A percentile compares a stretch with the other conserved stretches of the same genome.
These are phyloP conservation scores for Aspidapion aeneum DNA, from an alignment of 2,888 invertebrate genomes.

Conservation along the genomic window DNA sequence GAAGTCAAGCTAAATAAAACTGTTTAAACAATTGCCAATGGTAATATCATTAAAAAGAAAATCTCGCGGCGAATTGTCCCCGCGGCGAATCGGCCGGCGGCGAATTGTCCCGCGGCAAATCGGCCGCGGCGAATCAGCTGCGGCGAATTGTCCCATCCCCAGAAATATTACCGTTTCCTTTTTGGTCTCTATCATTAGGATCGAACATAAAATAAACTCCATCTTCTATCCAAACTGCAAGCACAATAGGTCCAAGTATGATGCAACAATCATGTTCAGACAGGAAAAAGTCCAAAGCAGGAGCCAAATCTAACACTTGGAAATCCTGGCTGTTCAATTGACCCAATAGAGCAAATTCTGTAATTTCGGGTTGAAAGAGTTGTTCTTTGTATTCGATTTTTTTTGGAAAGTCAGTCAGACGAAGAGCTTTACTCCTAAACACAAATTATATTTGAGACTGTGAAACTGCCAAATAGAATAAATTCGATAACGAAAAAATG, in stretches of 20 bases:
- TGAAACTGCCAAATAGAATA: too few species aligned
- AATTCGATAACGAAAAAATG: too few species aligned
- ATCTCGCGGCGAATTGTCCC: too few species aligned
- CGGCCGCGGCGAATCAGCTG: too few species aligned
- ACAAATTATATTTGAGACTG: too few species aligned
- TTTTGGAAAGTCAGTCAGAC: slow-evolving; percentile 32
- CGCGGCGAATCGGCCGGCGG: too few species aligned
- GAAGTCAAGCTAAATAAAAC: too few species aligned
- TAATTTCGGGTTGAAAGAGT: slow-evolving; percentile 36
- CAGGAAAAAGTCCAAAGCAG: slow-evolving; percentile 45
- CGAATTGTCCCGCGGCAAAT: too few species aligned
- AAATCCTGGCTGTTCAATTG: slow-evolving; percentile 37
- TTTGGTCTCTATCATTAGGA: slow-evolving; percentile 45
- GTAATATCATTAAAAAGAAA: too few species aligned
- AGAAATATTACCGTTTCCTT: slow-evolving; percentile 30
- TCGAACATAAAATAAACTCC: slow-evolving; percentile 48
- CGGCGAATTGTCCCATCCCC: background rate
- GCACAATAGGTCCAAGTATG: slow-evolving; percentile 43
- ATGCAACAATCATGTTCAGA: slow-evolving; percentile 42
- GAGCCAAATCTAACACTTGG: slow-evolving; percentile 41
- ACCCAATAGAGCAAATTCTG: slow-evolving; percentile 42
- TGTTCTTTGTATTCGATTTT: slow-evolving; percentile 36
- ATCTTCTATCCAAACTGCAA: slow-evolving; percentile 48
- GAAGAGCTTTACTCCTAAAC: slow-evolving; percentile 23
- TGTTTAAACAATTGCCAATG: too few species aligned